phyloP scores from a whole-genome alignment of 2,797 vertebrate genomes.

The Cercopithecus neglectus region DNA sequence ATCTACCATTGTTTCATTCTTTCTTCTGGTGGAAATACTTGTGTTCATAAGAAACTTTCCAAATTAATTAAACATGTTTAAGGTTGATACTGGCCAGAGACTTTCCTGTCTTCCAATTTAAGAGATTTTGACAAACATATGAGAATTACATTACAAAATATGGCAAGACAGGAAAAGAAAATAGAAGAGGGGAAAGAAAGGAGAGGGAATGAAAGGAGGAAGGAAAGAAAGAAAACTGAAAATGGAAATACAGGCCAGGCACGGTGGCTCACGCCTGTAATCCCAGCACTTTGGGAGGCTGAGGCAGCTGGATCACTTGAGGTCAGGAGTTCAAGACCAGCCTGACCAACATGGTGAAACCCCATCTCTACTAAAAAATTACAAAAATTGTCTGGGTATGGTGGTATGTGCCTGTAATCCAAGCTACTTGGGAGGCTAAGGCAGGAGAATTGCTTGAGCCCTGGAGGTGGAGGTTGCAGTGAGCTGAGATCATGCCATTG shows the following conservation, averaged over 20 bases:
- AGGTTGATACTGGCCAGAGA: neutral
- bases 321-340: too few relatives aligned
- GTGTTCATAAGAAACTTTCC: neutral
- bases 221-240: neutral
- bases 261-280: too few relatives aligned
- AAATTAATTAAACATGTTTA: constrained; percentile 18
- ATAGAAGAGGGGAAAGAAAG: neutral
- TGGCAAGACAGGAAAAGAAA: neutral
- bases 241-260: neutral
- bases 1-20: neutral
- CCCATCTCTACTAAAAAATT: too few relatives aligned
- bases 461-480: too few relatives aligned
- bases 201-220: fast-evolving
- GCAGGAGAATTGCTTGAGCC: too few relatives aligned
- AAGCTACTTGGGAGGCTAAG: too few relatives aligned
- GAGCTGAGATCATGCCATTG: too few relatives aligned
- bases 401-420: too few relatives aligned
- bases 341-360: too few relatives aligned
- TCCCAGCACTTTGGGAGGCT: too few relatives aligned
- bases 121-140: neutral
- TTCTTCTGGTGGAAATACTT: neutral
- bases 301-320: too few relatives aligned
- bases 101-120: neutral
- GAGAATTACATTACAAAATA: neutral
- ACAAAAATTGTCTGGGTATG: too few relatives aligned